Evolutionary conservation across 2,888 invertebrate species (phyloP).

Genomic region (Rhamnusium bicolor): DNA sequence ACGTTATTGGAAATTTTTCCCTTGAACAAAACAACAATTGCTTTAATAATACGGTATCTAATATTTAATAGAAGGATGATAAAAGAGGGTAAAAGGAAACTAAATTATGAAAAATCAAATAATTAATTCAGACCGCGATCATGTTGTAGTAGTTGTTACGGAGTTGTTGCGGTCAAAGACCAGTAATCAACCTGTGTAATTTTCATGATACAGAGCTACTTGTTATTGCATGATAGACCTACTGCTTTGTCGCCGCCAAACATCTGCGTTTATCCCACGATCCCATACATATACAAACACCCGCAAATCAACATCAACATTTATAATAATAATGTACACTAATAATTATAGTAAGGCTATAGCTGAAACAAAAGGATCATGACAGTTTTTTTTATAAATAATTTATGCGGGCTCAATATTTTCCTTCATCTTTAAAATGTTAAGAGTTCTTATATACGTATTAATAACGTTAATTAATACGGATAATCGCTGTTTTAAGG

Average conservation of each 20-base stretch:
- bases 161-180: conserved; percentile 64
- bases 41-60: conserved; percentile 36
- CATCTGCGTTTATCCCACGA: conserved; percentile 50
- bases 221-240: conserved; percentile 46
- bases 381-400: not conserved
- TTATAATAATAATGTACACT: conserved; percentile 32
- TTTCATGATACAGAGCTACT: conserved; percentile 52
- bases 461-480: too few relatives aligned
- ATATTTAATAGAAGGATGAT: conserved; percentile 35
- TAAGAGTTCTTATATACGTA: not conserved
- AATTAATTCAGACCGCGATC: conserved; percentile 55
- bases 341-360: conserved; percentile 11
- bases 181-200: conserved; percentile 60
- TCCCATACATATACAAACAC: conserved; percentile 53
- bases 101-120: conserved; percentile 47
- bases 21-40: conserved; percentile 44
- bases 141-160: conserved; percentile 60
- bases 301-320: conserved; percentile 52
- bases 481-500: too few relatives aligned
- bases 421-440: too few relatives aligned
- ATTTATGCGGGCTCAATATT: not conserved
- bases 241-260: conserved; percentile 42
- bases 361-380: not conserved
- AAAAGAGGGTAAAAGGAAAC: conserved; percentile 36
- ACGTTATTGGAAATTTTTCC: conserved; percentile 16